A percentile compares a stretch with the other conserved stretches of the same genome.
Conservation (phyloP, 2,797 vertebrate species). For the Myotis findleyi region DNA sequence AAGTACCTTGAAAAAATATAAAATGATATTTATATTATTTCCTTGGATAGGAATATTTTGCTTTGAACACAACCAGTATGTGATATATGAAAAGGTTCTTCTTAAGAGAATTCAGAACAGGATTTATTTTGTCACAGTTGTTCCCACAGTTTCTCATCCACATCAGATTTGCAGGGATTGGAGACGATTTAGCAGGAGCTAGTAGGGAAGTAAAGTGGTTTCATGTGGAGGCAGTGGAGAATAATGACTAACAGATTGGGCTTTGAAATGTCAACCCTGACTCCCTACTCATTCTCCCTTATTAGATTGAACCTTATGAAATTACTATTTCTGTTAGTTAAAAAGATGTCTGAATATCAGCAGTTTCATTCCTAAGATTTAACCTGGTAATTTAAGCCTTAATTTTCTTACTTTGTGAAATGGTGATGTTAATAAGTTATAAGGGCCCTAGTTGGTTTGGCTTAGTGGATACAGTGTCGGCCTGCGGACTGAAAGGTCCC, state of each 20-base stretch:
- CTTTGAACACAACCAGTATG: neutral
- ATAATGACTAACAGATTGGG: neutral
- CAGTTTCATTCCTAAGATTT: neutral
- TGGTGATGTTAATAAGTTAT: neutral
- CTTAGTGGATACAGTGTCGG: no score
- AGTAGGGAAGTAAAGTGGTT: neutral
- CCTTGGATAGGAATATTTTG: neutral
- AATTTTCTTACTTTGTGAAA: conserved; percentile 12
- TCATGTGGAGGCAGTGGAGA: neutral
- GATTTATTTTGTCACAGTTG: neutral
- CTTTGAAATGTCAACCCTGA: neutral
- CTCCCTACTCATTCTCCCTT: neutral
- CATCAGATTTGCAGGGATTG: neutral
- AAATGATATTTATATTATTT: neutral
- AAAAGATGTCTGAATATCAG: neutral
- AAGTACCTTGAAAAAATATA: neutral
- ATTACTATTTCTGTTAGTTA: neutral
- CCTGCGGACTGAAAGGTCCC: no score
- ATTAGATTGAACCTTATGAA: neutral
- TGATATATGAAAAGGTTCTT: neutral
- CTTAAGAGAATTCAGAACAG: neutral
- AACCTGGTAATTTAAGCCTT: neutral
- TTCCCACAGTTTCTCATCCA: neutral
- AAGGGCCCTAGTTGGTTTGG: no score
- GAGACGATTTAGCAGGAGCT: neutral